Base-by-base conservation (phyloP, 2,797 vertebrate genomes). In the Tadarida brasiliensis region DNA sequence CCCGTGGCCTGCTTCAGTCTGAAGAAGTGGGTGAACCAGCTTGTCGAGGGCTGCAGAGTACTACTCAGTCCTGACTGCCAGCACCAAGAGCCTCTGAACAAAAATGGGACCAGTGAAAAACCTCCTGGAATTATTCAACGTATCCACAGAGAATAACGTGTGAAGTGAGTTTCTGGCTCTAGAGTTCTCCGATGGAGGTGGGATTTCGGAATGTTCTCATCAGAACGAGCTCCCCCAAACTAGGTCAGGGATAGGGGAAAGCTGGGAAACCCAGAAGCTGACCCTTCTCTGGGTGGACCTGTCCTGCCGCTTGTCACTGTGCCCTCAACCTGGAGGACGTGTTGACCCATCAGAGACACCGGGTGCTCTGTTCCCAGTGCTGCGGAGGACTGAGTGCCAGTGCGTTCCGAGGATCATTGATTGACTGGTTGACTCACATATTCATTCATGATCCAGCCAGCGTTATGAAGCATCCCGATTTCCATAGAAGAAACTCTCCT, bases 261-360 rank as follows among this genome's bases (percentile, higher is more conserved):
- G 20, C 26, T 2, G 0, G 16, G 12, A 11, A 9, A 33, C 44
- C 7, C 0, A 3, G 56, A 44, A 11, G 35, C 4, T 0, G 49
- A 9, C 10, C 1, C 26, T n/a, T 2, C 14, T 33, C 47, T 56
- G 39, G 16, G 26, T 0, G n/a, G 26, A 15, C 11, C 33, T 54
- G 28, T 49, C 54, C 28, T 15, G 19, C 1, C 15, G 19, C 20
- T 9, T 10, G 68, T 49, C 56, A 24, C 82, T 2, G 24, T 39
- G 10, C 26, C 56, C 12, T 47, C 0, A 24, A 33, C 47, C 3
- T 0, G 0, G n/a, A n/a, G n/a, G n/a, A n/a, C n/a, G n/a, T n/a
- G n/a, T n/a, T n/a, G n/a, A n/a, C n/a, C n/a, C n/a, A n/a, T 87
- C 49, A 24, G 2, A 28, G 17, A 71, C 19, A 8, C 16, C 3